Base-by-base conservation (phyloP, 37 sponge, comb jelly and placozoan species). In the Halisarca cf. caerulea region DNA sequence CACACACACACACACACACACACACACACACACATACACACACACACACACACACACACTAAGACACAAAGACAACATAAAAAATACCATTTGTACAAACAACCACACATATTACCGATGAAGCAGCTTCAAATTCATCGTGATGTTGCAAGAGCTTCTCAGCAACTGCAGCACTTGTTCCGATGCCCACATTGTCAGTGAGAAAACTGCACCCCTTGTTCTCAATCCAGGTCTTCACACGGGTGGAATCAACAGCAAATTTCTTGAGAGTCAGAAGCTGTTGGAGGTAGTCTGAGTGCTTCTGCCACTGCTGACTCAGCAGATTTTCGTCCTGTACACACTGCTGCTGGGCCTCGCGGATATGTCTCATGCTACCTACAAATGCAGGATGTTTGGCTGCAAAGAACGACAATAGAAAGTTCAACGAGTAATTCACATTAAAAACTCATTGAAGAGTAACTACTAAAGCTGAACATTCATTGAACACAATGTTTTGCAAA, bases 301-400 rank as follows among this genome's bases (percentile, higher is more conserved):
- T 27, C 32, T 39, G 15, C 90, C 90, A 90, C 90, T 82, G 21
- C 44, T 74, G 41, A 44, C 25, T 25, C 77, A 74, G 25, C 21
- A 28, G 23, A 21, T 34, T 79, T 64, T 87, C 91, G 32, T 87
- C 88, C 55, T 84, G 23, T 42, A 80, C 36, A 61, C 64, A 72
- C 18, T 84, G 80, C 64, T 91, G 88, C 78, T 87, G 51, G 7
- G 51, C 81, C 86, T 91, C 88, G 79, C 88, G 84, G 18, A 91
- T 70, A 64, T 88, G 86, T 11, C 86, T 53, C 0, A 88, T 71
- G 15, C 88, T 81, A 9, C 42, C 30, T 0, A 85, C 55, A 41
- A 91, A 91, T 9, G 70, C 40, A 7, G 53, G 30, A 7, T 84
- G 88, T 4, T 84, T 75, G 23, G 41, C 53, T 80, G 35, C 28